phyloP scores from a whole-genome alignment of 1,140 invertebrate species.

The Cotesia vestalis region DNA sequence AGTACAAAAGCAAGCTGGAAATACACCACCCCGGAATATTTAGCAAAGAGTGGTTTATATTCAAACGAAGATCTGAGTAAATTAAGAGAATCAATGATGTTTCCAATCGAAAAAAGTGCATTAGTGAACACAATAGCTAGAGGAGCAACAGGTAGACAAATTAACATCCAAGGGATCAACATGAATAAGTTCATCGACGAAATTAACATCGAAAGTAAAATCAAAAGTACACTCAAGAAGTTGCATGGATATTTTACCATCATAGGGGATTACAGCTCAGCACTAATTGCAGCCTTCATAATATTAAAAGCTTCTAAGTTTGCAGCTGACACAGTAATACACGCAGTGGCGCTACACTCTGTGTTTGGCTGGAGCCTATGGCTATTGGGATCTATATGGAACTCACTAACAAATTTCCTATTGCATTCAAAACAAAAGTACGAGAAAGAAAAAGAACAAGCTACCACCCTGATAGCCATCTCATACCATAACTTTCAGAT shows the following conservation, averaged over 20 bases:
- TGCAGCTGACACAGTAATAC: too few relatives aligned
- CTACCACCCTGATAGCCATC: too few relatives aligned
- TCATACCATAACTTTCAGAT: too few relatives aligned
- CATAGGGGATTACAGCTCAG: not conserved
- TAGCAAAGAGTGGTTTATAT: conserved; percentile 35
- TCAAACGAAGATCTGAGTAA: not conserved
- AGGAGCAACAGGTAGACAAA: conserved; percentile 14
- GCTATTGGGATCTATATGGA: too few relatives aligned
- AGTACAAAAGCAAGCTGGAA: conserved; percentile 35
- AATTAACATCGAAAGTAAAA: not conserved
- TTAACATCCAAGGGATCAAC: not conserved
- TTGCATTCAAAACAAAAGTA: too few relatives aligned
- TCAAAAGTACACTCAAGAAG: conserved; percentile 15
- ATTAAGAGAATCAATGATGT: conserved; percentile 27
- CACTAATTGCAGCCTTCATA: too few relatives aligned
- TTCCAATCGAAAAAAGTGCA: conserved; percentile 39
- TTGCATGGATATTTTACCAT: conserved; percentile 20
- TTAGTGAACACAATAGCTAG: conserved; percentile 41
- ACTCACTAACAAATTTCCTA: too few relatives aligned
- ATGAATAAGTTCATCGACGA: conserved; percentile 31
- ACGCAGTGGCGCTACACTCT: too few relatives aligned
- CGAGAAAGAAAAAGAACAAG: too few relatives aligned
- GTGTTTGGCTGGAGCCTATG: too few relatives aligned
- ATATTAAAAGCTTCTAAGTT: too few relatives aligned
- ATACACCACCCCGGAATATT: conserved; percentile 25